A percentile compares a stretch with the other conserved stretches of the same genome.
Evolutionary conservation across 2,797 vertebrate species (phyloP).

Genomic region (Alectoris magna): DNA sequence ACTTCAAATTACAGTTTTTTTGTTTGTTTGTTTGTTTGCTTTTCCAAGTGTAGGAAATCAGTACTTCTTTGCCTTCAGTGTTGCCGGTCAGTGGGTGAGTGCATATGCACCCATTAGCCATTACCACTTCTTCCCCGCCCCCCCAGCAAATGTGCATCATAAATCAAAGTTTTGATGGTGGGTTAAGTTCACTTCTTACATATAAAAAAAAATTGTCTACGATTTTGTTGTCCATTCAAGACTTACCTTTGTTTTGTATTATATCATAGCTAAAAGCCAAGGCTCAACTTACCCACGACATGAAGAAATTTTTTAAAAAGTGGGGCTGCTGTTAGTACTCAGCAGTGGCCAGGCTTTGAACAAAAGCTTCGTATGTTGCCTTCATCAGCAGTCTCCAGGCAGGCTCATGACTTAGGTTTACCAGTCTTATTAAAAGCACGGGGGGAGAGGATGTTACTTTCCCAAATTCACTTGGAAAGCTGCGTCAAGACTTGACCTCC

Average conservation of each 20-base stretch:
- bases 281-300: neutral
- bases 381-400: neutral
- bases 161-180: neutral
- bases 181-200: neutral
- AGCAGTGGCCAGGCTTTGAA: neutral
- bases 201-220: neutral
- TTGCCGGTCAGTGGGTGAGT: neutral
- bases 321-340: neutral
- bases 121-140: neutral
- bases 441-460: conserved; percentile 12
- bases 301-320: neutral
- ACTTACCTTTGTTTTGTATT: neutral
- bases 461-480: conserved; percentile 13
- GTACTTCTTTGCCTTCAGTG: neutral
- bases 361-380: neutral
- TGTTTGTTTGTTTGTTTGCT: neutral
- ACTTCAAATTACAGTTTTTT: neutral
- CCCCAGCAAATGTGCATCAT: neutral
- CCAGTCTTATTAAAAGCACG: neutral
- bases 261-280: neutral
- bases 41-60: neutral
- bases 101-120: neutral
- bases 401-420: neutral
- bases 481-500: conserved; percentile 43
- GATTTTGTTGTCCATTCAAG: neutral